Evolutionary conservation across 2,888 invertebrate genomes (phyloP).

Genomic region (Lasioglossum vierecki): DNA sequence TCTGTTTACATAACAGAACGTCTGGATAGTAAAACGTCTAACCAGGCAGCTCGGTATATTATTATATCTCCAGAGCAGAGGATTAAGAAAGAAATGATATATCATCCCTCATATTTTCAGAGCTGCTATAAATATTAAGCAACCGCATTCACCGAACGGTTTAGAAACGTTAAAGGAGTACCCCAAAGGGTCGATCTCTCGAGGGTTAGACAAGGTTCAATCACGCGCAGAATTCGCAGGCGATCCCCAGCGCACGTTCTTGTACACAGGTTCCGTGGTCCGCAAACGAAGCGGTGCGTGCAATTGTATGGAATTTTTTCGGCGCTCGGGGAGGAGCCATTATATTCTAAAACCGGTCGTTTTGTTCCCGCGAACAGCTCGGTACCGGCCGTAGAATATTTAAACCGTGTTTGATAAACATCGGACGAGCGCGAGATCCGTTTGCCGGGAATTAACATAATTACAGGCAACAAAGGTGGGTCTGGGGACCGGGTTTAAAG

Average conservation of each 20-base stretch:
- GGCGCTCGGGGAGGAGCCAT: constrained; percentile 1
- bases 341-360: constrained; percentile 11
- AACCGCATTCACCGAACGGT: not conserved
- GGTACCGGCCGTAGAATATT: not conserved
- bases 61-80: not conserved
- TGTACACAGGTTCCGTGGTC: not conserved
- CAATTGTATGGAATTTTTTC: constrained; percentile 3
- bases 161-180: not conserved
- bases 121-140: not conserved
- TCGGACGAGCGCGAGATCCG: not conserved
- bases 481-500: constrained; percentile 13
- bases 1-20: not conserved
- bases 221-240: not conserved
- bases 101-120: not conserved
- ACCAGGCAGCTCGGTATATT: not conserved
- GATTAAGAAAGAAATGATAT: not conserved
- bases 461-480: constrained; percentile 36
- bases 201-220: not conserved
- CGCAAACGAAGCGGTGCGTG: not conserved
- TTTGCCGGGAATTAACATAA: constrained; percentile 47
- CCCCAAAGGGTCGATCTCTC: not conserved
- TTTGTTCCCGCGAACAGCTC: not conserved
- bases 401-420: constrained; percentile 32
- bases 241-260: not conserved
- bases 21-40: not conserved